Conservation (phyloP, 2,888 invertebrate genomes). For the Bimastos eiseni region DNA sequence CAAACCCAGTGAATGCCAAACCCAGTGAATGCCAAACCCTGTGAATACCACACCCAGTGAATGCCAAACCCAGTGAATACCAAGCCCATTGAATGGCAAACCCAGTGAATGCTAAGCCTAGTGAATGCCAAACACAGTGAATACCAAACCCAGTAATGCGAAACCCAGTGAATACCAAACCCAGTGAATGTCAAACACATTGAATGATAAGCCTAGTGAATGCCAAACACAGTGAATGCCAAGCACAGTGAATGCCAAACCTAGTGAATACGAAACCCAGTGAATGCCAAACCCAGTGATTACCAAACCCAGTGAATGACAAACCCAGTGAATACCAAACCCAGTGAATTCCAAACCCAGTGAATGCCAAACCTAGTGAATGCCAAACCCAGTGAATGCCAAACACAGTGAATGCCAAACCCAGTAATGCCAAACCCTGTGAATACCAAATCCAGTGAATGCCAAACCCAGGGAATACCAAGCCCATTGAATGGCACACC, state of each 20-base stretch:
- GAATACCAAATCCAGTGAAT: neutral
- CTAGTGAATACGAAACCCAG: neutral
- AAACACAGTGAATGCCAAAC: no score
- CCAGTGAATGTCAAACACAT: neutral
- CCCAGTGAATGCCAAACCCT: no score
- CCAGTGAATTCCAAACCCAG: neutral
- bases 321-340: no score
- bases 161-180: no score
- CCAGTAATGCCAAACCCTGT: neutral
- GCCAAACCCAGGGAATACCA: neutral
- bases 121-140: neutral
- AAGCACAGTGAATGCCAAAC: no score
- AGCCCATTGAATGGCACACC: neutral
- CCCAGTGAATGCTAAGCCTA: no score
- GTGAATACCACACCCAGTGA: neutral
- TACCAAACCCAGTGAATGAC: neutral
- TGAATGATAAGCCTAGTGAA: no score
- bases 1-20: neutral
- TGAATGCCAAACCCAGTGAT: neutral
- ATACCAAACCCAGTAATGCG: neutral
- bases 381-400: neutral
- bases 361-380: neutral
- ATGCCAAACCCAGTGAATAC: neutral
- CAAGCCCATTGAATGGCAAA: neutral
- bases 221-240: neutral